Base-by-base conservation (phyloP, 2,113 vertebrate species). In the Aldabrachelys gigantea region DNA sequence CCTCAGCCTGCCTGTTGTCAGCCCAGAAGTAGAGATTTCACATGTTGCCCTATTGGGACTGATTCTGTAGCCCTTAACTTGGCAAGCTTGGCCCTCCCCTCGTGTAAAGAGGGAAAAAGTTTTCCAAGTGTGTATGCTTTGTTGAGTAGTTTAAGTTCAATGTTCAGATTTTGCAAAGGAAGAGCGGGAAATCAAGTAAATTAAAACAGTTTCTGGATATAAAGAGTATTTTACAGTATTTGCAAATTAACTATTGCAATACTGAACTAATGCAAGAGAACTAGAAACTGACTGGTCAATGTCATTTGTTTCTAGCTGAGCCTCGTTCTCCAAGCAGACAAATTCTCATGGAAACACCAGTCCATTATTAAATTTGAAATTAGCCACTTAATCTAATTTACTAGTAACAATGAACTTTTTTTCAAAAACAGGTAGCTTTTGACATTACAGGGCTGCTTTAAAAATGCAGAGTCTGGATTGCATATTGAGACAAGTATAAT, bases 1-100 rank as follows among this genome's bases (percentile, higher is more conserved):
- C 35, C 62, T n/a, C 35, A 21, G 8, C 35, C 65, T 52, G 25
- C 62, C 80, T 90, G 8, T 22, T 89, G 90, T 76, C 96, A 82
- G 88, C 91, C 82, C 88, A 90, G 91, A 94, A 27, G 35, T 4
- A 89, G 53, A 0, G n/a, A 91, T 85, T 4, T 19, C 27, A 69
- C 47, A 89, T 83, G 89, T 69, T 27, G 91, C 62, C 56, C 47
- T 2, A 49, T 41, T 59, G 35, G 85, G 87, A 5, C 54, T 14
- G 21, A 53, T 38, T 95, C 47, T 62, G 57, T 47, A 38, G 65
- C 19, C 65, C 65, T 72, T 38, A 72, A 21, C n/a, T 72, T 72
- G 65, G 35, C 35, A 72, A 38, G 38, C 6, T 25, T 50, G 54
- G 59, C 41, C 17, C 59, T 2, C 2, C 72, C 50, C 59, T 80